Percentiles rank a stretch among this genome's conserved stretches.
Evolutionary conservation across 2,113 vertebrate species (phyloP).

Genomic region (Eptesicus fuscus): DNA sequence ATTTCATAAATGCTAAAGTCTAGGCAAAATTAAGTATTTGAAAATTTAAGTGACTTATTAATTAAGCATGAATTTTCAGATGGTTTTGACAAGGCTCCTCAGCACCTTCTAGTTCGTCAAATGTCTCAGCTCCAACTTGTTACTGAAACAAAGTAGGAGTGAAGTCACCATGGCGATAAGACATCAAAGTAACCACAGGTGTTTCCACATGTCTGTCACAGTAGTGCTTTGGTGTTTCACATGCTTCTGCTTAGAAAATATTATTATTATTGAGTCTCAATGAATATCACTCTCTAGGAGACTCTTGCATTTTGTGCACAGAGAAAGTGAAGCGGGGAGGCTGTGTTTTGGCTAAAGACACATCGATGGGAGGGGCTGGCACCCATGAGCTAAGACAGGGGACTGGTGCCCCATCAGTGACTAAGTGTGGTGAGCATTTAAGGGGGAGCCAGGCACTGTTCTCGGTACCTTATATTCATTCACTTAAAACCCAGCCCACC

Average conservation of each 20-base stretch:
- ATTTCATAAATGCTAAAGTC: not conserved
- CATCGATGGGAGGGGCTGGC: not conserved
- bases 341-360: not conserved
- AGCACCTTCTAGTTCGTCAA: not conserved
- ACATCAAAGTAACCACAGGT: not conserved
- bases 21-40: not conserved
- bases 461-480: not conserved
- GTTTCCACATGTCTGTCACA: not conserved
- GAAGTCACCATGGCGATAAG: not conserved
- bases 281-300: not conserved
- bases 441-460: not conserved
- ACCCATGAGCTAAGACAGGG: too few relatives aligned
- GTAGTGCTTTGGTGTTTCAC: not conserved
- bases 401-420: not conserved
- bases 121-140: not conserved
- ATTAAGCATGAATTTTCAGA: not conserved
- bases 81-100: not conserved
- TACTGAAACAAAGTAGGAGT: not conserved
- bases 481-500: not conserved
- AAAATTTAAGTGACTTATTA: not conserved
- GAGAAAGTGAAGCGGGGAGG: not conserved
- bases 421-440: not conserved
- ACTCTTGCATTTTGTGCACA: not conserved
- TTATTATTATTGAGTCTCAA: not conserved
- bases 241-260: not conserved